Evolutionary conservation across 2,113 vertebrate genomes (phyloP).

Genomic region (Rafetus swinhoei): DNA sequence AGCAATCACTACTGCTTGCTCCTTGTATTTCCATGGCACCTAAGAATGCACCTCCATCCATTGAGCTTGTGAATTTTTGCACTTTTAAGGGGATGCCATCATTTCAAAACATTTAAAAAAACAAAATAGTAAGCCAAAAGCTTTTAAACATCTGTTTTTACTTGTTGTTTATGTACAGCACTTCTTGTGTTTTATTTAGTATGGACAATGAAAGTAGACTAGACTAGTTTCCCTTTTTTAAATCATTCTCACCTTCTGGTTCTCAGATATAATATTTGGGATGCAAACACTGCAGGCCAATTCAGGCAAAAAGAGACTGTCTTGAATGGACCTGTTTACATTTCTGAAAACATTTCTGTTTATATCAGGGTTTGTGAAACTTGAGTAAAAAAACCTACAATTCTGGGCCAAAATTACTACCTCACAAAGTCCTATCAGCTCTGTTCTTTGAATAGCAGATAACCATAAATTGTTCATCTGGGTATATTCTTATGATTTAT

Average conservation of each 20-base stretch:
- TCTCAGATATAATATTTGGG: neutral
- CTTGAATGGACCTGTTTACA: neutral
- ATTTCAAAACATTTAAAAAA: neutral
- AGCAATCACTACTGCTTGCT: neutral
- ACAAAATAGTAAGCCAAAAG: neutral
- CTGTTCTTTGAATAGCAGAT: neutral
- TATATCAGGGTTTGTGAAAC: neutral
- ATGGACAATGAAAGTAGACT: neutral
- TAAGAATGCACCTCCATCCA: neutral
- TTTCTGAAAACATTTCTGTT: neutral
- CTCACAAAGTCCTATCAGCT: neutral
- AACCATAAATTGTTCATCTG: neutral
- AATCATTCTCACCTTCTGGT: neutral
- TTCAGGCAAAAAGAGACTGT: neutral
- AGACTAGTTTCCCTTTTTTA: neutral
- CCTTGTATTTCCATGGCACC: neutral
- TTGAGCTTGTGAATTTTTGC: neutral
- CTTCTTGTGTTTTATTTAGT: neutral
- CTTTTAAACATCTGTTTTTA: neutral
- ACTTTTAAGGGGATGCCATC: neutral
- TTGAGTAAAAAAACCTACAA: neutral
- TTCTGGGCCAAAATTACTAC: neutral
- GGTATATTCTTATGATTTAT: neutral
- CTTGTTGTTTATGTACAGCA: neutral
- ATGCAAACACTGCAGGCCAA: neutral